Conservation (phyloP, 2,797 vertebrate genomes). For the Huso huso region DNA sequence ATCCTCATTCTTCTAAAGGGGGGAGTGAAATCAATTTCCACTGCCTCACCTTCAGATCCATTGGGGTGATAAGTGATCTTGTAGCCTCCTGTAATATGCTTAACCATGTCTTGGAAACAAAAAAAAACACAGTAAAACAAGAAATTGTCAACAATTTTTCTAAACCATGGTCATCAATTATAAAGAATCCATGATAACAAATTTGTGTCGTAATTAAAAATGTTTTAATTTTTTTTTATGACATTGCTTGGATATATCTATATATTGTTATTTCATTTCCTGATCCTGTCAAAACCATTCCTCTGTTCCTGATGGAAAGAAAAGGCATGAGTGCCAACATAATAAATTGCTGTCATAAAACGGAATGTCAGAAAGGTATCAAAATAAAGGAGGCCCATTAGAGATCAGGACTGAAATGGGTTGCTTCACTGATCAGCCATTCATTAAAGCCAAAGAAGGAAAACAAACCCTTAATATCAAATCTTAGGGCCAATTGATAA, state of each 20-base stretch:
- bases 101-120: neutral
- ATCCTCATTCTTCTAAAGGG: neutral
- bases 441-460: neutral
- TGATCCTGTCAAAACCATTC: neutral
- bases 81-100: neutral
- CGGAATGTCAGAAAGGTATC: neutral
- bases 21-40: slow-evolving; percentile 6
- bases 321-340: neutral
- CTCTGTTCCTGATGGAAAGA: neutral
- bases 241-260: no score
- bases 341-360: neutral
- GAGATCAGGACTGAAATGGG: neutral
- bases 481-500: neutral
- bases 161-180: no score
- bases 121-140: no score
- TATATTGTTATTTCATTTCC: no score
- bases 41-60: neutral
- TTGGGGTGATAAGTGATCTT: neutral
- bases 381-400: neutral
- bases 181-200: no score
- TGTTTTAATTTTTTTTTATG: no score
- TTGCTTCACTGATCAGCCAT: neutral
- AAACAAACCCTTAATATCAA: neutral
- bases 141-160: no score
- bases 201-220: no score